Percentiles rank a stretch among this genome's conserved stretches.
Evolutionary conservation across 2,888 invertebrate species (phyloP).

Genomic region (Yponomeuta evonymella): DNA sequence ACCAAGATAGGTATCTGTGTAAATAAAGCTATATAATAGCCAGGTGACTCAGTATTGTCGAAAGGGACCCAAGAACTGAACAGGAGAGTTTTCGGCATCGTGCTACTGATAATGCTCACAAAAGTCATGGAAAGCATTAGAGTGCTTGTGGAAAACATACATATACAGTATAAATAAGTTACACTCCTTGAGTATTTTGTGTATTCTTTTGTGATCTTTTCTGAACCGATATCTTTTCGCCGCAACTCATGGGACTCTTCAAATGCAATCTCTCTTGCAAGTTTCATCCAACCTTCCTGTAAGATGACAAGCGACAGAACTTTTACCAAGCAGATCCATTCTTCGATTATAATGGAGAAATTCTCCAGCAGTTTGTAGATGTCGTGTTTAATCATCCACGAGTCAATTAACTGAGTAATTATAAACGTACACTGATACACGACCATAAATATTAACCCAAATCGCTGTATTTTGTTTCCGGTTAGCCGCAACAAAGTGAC

Average conservation of each 20-base stretch:
- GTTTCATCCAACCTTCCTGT: conserved; percentile 28
- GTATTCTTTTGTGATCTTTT: conserved; percentile 34
- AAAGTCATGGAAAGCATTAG: conserved; percentile 38
- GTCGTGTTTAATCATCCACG: background rate
- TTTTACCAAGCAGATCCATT: background rate
- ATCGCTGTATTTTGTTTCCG: background rate
- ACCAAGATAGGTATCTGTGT: conserved; percentile 38
- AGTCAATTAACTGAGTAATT: background rate
- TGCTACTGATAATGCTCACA: conserved; percentile 36
- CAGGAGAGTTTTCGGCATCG: conserved; percentile 45
- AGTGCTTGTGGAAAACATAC: conserved; percentile 37
- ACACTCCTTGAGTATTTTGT: conserved; percentile 41
- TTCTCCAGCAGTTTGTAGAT: background rate
- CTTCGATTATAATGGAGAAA: background rate
- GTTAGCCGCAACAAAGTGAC: background rate
- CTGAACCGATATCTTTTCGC: conserved; percentile 25
- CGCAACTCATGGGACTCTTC: conserved; percentile 37
- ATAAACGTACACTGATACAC: background rate
- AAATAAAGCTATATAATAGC: conserved; percentile 37
- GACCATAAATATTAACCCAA: background rate
- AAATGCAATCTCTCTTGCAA: conserved; percentile 32
- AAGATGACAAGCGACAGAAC: background rate
- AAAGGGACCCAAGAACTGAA: conserved; percentile 57
- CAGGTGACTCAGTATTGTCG: conserved; percentile 44
- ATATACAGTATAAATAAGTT: conserved; percentile 43